Conservation (phyloP, 2,797 vertebrate species). For the Nannoperca australis region DNA sequence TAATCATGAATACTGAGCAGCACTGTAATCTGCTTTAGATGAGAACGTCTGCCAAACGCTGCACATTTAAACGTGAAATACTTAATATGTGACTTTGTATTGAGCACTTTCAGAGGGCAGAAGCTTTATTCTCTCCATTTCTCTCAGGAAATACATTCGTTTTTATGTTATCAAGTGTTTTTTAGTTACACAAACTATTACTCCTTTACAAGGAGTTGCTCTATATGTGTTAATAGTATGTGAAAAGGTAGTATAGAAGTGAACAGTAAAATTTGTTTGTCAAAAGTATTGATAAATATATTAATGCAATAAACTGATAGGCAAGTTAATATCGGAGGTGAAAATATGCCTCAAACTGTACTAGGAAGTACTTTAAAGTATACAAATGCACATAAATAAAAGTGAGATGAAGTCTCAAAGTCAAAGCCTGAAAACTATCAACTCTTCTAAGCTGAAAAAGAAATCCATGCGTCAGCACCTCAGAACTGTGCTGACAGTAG, state of each 20-base stretch:
- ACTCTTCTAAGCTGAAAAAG: slow-evolving; percentile 5
- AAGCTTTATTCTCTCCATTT: neutral
- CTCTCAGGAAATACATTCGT: neutral
- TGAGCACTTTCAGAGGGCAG: slow-evolving; percentile 10
- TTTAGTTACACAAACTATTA: neutral
- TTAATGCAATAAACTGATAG: neutral
- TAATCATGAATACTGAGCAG: slow-evolving; percentile 50
- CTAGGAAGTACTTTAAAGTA: neutral
- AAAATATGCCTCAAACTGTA: neutral
- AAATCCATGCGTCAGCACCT: slow-evolving; percentile 44
- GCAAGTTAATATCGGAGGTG: neutral
- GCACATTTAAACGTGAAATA: slow-evolving; percentile 27
- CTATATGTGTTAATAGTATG: neutral
- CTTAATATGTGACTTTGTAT: slow-evolving; percentile 22
- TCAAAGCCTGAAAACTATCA: slow-evolving; percentile 45
- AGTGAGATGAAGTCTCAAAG: slow-evolving; percentile 34
- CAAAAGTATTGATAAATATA: neutral
- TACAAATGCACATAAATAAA: slow-evolving; percentile 14
- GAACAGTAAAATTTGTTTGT: neutral
- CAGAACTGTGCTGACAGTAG: slow-evolving; percentile 50
- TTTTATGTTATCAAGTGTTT: neutral
- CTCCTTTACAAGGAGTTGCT: too few relatives aligned
- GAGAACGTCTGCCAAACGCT: slow-evolving; percentile 27
- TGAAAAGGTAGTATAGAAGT: neutral
- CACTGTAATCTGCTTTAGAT: slow-evolving; percentile 44